Conservation (phyloP, 2,888 invertebrate species). For the Globia sparganii region DNA sequence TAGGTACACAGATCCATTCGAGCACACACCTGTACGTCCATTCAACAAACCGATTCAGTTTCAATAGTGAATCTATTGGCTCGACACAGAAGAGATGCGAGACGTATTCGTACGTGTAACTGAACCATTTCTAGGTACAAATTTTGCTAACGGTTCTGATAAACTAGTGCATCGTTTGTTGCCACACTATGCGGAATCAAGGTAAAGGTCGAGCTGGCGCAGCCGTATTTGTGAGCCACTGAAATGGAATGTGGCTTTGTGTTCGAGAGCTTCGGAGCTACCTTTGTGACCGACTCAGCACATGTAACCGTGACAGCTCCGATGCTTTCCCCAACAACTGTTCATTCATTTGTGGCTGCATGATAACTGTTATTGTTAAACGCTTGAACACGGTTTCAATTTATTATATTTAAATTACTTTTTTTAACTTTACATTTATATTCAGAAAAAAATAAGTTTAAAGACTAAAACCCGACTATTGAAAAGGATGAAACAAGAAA, state of each 20-base stretch:
- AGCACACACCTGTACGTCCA: neutral
- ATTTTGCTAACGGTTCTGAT: neutral
- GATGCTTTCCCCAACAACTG: constrained; percentile 3
- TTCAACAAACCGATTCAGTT: constrained; percentile 3
- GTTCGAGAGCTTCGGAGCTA: neutral
- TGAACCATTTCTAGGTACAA: neutral
- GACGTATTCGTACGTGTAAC: neutral
- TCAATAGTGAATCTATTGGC: neutral
- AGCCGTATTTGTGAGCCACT: neutral
- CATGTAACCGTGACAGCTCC: neutral
- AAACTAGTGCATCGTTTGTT: constrained; percentile 7
- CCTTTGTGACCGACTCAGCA: constrained; percentile 1
- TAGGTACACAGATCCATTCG: neutral
- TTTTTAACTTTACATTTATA: neutral
- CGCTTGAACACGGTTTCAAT: neutral
- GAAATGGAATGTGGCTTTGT: constrained; percentile 32
- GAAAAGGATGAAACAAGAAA: no score
- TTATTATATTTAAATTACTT: neutral
- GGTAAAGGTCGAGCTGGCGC: constrained; percentile 21
- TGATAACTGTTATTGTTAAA: neutral
- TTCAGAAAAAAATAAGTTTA: no score
- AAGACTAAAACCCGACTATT: no score
- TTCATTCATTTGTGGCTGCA: constrained; percentile 1
- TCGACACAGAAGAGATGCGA: neutral
- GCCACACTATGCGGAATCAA: neutral